Percentiles rank a stretch among this genome's conserved stretches.
Conservation (phyloP, 2,888 invertebrate genomes). For the Serripes groenlandicus region DNA sequence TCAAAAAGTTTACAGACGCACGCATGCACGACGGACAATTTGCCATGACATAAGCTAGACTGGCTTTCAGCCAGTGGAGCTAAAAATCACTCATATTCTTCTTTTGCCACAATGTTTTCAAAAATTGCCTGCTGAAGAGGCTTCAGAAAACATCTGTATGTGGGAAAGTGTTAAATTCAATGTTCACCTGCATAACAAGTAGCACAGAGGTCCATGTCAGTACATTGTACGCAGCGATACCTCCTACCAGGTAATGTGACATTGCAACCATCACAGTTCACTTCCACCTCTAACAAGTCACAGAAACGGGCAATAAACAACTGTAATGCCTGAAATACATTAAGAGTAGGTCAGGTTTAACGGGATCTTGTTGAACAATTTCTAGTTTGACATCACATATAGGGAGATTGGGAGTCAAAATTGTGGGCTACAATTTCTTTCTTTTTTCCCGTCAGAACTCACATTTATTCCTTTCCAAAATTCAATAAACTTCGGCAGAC, state of each 20-base stretch:
- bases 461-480: too few species aligned
- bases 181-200: constrained; percentile 80
- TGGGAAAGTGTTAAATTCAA: not conserved
- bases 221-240: constrained; percentile 85
- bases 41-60: not conserved
- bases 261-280: constrained; percentile 85
- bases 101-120: not conserved
- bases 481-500: too few species aligned
- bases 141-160: not conserved
- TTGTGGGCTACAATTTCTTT: too few species aligned
- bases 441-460: too few species aligned
- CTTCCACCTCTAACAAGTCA: constrained; percentile 85
- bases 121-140: not conserved
- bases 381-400: too few species aligned
- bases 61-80: not conserved
- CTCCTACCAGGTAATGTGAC: constrained; percentile 83
- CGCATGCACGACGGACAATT: not conserved
- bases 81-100: not conserved
- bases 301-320: constrained; percentile 85
- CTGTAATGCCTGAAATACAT: constrained; percentile 79
- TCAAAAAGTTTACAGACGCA: not conserved
- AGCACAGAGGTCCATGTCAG: constrained; percentile 85
- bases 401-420: too few species aligned
- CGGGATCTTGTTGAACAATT: too few species aligned
- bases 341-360: too few species aligned